Conservation (phyloP, 2,113 vertebrate species). For the Clupea harengus region DNA sequence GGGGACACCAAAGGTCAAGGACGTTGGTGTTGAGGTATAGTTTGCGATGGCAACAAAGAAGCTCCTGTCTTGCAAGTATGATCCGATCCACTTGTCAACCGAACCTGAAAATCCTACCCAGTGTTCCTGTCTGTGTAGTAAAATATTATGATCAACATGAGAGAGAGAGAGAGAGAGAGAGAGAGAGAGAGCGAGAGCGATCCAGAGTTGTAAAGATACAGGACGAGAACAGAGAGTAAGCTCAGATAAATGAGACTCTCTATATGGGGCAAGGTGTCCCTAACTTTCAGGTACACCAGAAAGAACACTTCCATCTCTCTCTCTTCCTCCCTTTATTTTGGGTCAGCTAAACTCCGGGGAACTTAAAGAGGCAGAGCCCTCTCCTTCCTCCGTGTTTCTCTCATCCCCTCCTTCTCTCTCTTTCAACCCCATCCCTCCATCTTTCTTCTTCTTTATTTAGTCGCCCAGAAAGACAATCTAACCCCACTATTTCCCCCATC, state of each 20-base stretch:
- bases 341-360: constrained; percentile 47
- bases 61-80: too few relatives aligned
- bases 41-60: too few relatives aligned
- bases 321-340: constrained; percentile 37
- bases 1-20: too few relatives aligned
- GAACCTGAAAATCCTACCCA: too few relatives aligned
- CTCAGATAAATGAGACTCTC: neutral
- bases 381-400: constrained; percentile 3
- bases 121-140: too few relatives aligned
- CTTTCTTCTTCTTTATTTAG: constrained; percentile 45
- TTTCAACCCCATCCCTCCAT: neutral
- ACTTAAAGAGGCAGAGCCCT: constrained; percentile 37
- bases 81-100: too few relatives aligned
- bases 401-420: neutral
- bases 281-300: constrained; percentile 53
- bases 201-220: neutral
- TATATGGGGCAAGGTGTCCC: constrained; percentile 53
- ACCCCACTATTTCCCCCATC: constrained; percentile 32
- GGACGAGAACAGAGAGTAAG: constrained; percentile 17
- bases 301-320: constrained; percentile 35
- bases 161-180: too few relatives aligned
- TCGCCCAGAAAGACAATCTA: constrained; percentile 29
- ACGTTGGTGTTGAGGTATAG: too few relatives aligned
- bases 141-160: too few relatives aligned
- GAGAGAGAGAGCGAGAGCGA: neutral